Conservation (phyloP, 2,888 invertebrate species). For the Metacarcinus magister region DNA sequence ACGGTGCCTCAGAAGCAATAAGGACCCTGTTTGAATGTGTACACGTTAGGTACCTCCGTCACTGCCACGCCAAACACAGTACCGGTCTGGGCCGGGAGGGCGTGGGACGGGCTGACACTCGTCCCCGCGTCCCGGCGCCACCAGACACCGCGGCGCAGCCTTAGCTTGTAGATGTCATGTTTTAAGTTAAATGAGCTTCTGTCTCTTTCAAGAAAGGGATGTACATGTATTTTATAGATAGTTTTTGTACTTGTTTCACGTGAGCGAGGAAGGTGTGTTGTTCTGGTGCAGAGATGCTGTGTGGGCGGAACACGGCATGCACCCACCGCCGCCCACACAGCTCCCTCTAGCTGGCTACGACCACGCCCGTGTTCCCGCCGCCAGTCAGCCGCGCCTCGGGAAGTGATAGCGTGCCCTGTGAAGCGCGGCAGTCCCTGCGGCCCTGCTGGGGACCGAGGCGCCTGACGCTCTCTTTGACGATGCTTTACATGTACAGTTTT, state of each 20-base stretch:
- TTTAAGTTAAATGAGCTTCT: background rate
- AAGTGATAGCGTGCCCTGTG: background rate
- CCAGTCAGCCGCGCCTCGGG: constrained; percentile 15
- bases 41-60: constrained; percentile 60
- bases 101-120: background rate
- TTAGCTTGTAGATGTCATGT: constrained; percentile 20
- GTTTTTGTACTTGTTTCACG: constrained; percentile 41
- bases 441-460: constrained; percentile 16
- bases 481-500: constrained; percentile 55
- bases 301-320: background rate
- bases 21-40: constrained; percentile 46
- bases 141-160: background rate
- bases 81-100: constrained; percentile 12
- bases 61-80: constrained; percentile 71
- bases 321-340: background rate
- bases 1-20: constrained; percentile 68
- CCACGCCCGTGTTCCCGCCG: constrained; percentile 19
- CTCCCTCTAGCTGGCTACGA: background rate
- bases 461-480: constrained; percentile 34
- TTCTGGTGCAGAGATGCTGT: background rate
- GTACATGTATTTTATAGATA: constrained; percentile 7
- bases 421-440: background rate
- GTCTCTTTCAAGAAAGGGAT: background rate
- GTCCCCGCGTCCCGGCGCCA: background rate
- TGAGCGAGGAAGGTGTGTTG: background rate